Evolutionary conservation across 2,888 invertebrate species (phyloP).

Genomic region (Limenitis camilla): DNA sequence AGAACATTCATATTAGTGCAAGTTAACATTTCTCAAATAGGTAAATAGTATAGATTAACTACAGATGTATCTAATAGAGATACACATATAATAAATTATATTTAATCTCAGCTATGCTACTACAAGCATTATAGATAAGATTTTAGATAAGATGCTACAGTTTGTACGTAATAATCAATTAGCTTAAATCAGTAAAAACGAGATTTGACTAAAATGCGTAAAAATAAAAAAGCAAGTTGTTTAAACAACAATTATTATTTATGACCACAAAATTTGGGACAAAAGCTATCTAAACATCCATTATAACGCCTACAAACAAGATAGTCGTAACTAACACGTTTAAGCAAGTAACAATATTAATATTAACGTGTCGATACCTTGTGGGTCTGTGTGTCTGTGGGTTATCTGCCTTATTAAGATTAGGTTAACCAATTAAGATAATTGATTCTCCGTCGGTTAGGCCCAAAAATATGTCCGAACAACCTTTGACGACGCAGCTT

Average conservation of each 20-base stretch:
- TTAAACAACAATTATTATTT: not conserved
- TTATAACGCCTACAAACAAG: slow-evolving; percentile 5
- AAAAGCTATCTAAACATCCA: not conserved
- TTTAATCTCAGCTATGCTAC: no score
- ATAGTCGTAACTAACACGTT: slow-evolving; percentile 7
- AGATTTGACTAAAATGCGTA: not conserved
- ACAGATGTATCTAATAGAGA: no score
- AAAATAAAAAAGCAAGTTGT: not conserved
- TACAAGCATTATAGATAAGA: no score
- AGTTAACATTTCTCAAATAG: no score
- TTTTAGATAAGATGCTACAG: no score
- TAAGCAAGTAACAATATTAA: slow-evolving; percentile 32
- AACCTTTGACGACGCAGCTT: slow-evolving; percentile 11
- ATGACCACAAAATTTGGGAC: not conserved
- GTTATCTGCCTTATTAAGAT: slow-evolving; percentile 58
- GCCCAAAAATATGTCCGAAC: slow-evolving; percentile 41
- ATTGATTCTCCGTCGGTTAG: slow-evolving; percentile 61
- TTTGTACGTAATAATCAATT: no score
- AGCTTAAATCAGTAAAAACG: not conserved
- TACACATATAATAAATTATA: no score
- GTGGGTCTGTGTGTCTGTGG: slow-evolving; percentile 37
- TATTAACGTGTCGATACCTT: slow-evolving; percentile 43
- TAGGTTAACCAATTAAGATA: slow-evolving; percentile 68
- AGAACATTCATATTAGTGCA: no score
- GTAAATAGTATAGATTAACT: no score